Base-by-base conservation (phyloP, 2,113 vertebrate species). In the Egretta garzetta region DNA sequence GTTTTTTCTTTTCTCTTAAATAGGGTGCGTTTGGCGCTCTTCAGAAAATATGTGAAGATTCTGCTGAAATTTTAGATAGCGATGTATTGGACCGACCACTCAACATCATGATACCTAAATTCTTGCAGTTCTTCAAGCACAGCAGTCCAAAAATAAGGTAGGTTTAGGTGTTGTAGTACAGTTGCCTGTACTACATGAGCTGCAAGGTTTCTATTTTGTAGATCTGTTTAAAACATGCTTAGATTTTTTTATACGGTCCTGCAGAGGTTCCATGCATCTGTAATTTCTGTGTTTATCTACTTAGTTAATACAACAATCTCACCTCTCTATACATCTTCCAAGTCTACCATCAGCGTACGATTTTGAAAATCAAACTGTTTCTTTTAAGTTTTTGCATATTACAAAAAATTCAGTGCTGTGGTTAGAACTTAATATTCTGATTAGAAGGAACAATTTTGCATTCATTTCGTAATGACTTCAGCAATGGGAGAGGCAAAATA, bases 41-140 rank as follows among this genome's bases (percentile, higher is more conserved):
- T 94, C 99, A 99, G 98, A 99, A 99, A 95, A 99, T 99, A 89
- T 99, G 99, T 80, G 99, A 99, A 98, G 99, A 99, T 98, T 99
- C 99, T 16, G 99, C 99, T 20, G 99, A 99, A 98, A 99, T 99
- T 97, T 98, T 99, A 97, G 99, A 99, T 98, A 99, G 99, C 27
- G 99, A 99, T 97, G 98, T 99, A 86, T 98, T 99, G 96, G 99
- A 99, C 89, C 99, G 99, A 59, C 99, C 99, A 12, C 99, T 99
- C 64, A 99, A 99, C 98, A 98, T 99, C 97, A 99, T 99, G 99
- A 99, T 99, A 96, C 99, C 99, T 17, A 99, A 99, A 77, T 99
- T 99, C 96, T 96, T 99, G 96, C 99, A 99, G 96, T 99, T 99
- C 96, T 99, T 99, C 97, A 99, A 99, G 92, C 99, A 99, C 90